A percentile compares a stretch with the other conserved stretches of the same genome.
These are phyloP conservation scores for Thripadectes ignobilis DNA, from an alignment of 2,797 vertebrate species.

Conservation along the genomic window DNA sequence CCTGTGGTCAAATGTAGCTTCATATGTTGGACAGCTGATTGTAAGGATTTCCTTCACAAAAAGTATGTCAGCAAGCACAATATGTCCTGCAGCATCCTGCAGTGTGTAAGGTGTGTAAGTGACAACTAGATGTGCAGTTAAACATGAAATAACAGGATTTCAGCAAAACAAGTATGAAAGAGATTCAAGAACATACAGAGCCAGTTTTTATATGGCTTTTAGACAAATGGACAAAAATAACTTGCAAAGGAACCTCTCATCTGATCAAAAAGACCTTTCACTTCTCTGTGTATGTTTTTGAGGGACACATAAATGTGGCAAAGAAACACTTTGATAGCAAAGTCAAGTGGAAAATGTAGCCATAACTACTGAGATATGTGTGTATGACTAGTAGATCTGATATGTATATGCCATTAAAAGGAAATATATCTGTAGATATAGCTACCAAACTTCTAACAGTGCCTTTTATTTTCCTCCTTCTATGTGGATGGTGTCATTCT, in stretches of 20 bases:
- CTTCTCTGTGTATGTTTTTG: conserved; percentile 37
- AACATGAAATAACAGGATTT: background rate
- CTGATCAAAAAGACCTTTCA: background rate
- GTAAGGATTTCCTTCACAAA: background rate
- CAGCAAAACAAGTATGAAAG: background rate
- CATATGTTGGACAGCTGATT: background rate
- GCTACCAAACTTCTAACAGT: background rate
- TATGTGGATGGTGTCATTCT: background rate
- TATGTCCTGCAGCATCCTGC: background rate
- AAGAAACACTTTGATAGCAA: conserved; percentile 36
- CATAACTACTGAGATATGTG: background rate
- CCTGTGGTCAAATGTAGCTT: background rate
- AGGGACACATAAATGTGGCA: conserved; percentile 21
- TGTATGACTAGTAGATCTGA: background rate
- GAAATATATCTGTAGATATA: background rate
- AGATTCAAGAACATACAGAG: background rate
- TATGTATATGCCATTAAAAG: conserved; percentile 32
- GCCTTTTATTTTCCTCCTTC: background rate
- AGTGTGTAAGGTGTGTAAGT: background rate
- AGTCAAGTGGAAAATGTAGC: conserved; percentile 33
- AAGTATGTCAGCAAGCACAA: background rate
- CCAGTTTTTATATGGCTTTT: background rate
- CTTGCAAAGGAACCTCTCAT: conserved; percentile 34
- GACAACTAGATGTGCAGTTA: background rate
- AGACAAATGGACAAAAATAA: conserved; percentile 30